A percentile compares a stretch with the other conserved stretches of the same genome.
These are phyloP conservation scores for Mythimna loreyi DNA, from an alignment of 2,888 invertebrate species.

Conservation along the genomic window DNA sequence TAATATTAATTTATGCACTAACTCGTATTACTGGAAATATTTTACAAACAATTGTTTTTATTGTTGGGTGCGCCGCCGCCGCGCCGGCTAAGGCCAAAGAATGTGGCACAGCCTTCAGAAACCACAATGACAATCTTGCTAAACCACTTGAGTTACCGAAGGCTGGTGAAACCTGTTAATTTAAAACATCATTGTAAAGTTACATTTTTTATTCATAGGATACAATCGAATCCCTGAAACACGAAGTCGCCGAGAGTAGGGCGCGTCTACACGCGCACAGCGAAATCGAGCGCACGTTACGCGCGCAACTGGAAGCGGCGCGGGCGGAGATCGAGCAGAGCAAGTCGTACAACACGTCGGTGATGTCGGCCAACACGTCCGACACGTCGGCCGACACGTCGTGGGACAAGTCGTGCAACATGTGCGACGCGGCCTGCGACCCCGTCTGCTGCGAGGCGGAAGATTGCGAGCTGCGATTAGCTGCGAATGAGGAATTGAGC, in stretches of 20 bases:
- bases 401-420: constrained; percentile 75
- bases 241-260: constrained; percentile 87
- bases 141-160: constrained; percentile 10
- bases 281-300: constrained; percentile 86
- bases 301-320: constrained; percentile 86
- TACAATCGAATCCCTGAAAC: constrained; percentile 86
- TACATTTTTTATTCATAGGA: constrained; percentile 73
- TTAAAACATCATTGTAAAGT: constrained; percentile 5
- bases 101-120: constrained; percentile 27
- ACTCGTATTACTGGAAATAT: constrained; percentile 35
- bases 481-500: constrained; percentile 84
- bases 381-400: constrained; percentile 64
- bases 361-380: constrained; percentile 56
- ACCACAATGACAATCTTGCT: constrained; percentile 23
- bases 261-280: constrained; percentile 85
- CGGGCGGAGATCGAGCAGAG: constrained; percentile 78
- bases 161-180: constrained; percentile 15
- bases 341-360: constrained; percentile 59
- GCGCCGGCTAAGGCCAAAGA: constrained; percentile 21
- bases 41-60: constrained; percentile 40
- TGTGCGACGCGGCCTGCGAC: constrained; percentile 86
- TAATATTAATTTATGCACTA: constrained; percentile 44
- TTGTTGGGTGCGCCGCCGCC: constrained; percentile 17
- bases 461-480: constrained; percentile 81
- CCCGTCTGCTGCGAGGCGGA: constrained; percentile 83